A percentile compares a stretch with the other conserved stretches of the same genome.
These are phyloP conservation scores for Simalia tracyae DNA, from an alignment of 2,797 vertebrate species.

Conservation along the genomic window DNA sequence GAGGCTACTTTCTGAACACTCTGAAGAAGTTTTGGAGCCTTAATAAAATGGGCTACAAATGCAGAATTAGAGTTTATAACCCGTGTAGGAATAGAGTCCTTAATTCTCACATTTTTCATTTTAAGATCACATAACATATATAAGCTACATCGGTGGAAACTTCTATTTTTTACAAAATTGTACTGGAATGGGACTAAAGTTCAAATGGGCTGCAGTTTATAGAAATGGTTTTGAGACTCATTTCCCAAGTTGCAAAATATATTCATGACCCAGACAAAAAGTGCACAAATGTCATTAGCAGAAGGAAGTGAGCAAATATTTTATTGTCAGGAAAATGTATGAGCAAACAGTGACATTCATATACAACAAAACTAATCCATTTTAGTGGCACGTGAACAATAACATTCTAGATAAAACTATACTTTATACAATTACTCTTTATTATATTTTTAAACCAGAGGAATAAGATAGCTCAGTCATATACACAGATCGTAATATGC, in stretches of 20 bases:
- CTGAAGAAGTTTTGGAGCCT: neutral
- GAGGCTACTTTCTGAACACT: neutral
- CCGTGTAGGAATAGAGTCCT: neutral
- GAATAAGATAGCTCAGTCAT: slow-evolving; percentile 36
- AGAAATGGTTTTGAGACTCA: neutral
- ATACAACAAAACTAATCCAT: slow-evolving; percentile 7
- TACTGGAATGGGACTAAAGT: neutral
- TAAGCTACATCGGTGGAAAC: neutral
- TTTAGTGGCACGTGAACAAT: slow-evolving; percentile 34
- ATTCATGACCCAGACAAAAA: neutral
- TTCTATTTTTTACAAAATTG: neutral
- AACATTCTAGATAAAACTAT: slow-evolving; percentile 37
- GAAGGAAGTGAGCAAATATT: slow-evolving; percentile 45
- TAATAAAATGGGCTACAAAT: neutral
- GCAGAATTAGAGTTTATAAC: neutral
- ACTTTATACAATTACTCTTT: slow-evolving; percentile 38
- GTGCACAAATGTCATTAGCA: neutral
- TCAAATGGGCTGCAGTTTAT: neutral
- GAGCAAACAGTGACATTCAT: slow-evolving; percentile 27
- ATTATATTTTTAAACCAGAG: slow-evolving; percentile 39
- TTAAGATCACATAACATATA: neutral
- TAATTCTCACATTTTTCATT: neutral
- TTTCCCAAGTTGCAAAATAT: neutral
- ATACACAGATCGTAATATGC: slow-evolving; percentile 27
- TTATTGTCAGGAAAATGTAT: slow-evolving; percentile 62